A percentile compares a stretch with the other conserved stretches of the same genome.
phyloP scores from a whole-genome alignment of 1,140 invertebrate species.

The Stegodyphus mimosarum region DNA sequence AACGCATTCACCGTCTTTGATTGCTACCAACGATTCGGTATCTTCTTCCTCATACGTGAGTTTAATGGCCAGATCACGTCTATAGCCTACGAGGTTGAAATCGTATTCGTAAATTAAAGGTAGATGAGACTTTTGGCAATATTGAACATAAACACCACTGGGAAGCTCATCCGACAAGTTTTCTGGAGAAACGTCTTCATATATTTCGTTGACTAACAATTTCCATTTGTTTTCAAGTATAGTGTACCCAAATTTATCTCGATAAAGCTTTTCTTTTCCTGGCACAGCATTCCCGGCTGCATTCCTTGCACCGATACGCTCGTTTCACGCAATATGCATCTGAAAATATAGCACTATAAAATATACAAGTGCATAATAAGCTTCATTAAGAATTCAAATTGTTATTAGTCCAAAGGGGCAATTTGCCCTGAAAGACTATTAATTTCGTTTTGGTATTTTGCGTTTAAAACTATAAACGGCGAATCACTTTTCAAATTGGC shows the following conservation, averaged over 20 bases:
- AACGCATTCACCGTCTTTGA: constrained; percentile 37
- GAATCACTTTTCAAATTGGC: no score
- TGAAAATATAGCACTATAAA: background rate
- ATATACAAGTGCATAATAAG: no score
- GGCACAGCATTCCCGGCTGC: constrained; percentile 62
- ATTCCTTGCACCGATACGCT: constrained; percentile 60
- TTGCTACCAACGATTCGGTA: constrained; percentile 54
- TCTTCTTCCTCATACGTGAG: constrained; percentile 50
- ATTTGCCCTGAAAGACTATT: no score
- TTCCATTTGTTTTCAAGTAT: constrained; percentile 32
- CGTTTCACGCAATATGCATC: constrained; percentile 52
- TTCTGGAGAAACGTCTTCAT: background rate
- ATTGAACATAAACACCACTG: constrained; percentile 5
- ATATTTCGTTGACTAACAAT: background rate
- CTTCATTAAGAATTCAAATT: no score
- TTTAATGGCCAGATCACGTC: constrained; percentile 34
- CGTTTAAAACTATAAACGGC: no score
- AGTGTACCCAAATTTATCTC: constrained; percentile 60
- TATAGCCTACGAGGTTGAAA: constrained; percentile 37
- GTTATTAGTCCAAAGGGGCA: no score
- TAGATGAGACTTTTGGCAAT: background rate
- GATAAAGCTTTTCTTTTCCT: constrained; percentile 57
- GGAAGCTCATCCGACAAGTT: background rate
- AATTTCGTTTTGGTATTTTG: no score
- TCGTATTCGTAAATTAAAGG: constrained; percentile 57